Percentiles rank a stretch among this genome's conserved stretches.
phyloP scores from a whole-genome alignment of 2,797 vertebrate genomes.

The Myoxocephalus aenaeus region DNA sequence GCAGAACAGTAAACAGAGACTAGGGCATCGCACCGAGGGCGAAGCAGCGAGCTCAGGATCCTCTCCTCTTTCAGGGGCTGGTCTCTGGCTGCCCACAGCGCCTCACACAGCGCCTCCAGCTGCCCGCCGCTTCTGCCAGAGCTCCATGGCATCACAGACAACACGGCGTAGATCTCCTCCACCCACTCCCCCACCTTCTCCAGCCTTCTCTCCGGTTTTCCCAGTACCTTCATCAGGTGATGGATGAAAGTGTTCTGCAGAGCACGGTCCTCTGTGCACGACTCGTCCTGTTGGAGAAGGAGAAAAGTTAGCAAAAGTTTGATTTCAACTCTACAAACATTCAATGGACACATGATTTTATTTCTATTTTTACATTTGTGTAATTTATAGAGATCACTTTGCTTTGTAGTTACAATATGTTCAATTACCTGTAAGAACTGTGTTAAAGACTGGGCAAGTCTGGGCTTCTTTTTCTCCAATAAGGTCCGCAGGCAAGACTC shows the following conservation, averaged over 20 bases:
- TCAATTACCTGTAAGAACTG: constrained; percentile 78
- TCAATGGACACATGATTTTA: neutral
- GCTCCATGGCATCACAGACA: constrained; percentile 86
- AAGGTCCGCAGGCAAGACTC: constrained; percentile 85
- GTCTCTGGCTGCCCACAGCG: constrained; percentile 85
- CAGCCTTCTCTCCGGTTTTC: constrained; percentile 49
- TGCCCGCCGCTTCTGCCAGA: constrained; percentile 72
- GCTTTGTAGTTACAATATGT: neutral
- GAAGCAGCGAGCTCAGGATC: constrained; percentile 88
- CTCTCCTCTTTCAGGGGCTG: constrained; percentile 86
- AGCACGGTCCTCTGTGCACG: constrained; percentile 44
- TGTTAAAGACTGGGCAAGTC: constrained; percentile 85
- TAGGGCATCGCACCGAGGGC: constrained; percentile 80
- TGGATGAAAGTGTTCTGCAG: constrained; percentile 88
- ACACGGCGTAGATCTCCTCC: constrained; percentile 84
- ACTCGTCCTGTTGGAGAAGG: constrained; percentile 71
- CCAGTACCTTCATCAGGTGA: constrained; percentile 85
- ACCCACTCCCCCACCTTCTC: constrained; percentile 69
- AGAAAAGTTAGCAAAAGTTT: neutral
- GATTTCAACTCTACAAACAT: neutral
- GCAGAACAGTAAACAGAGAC: constrained; percentile 85
- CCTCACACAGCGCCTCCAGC: constrained; percentile 86
- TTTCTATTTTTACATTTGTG: neutral
- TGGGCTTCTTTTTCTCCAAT: constrained; percentile 83
- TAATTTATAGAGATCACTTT: neutral